Percentiles rank a stretch among this genome's conserved stretches.
phyloP scores from a whole-genome alignment of 1,140 invertebrate species.

The Temnothorax nylanderi region DNA sequence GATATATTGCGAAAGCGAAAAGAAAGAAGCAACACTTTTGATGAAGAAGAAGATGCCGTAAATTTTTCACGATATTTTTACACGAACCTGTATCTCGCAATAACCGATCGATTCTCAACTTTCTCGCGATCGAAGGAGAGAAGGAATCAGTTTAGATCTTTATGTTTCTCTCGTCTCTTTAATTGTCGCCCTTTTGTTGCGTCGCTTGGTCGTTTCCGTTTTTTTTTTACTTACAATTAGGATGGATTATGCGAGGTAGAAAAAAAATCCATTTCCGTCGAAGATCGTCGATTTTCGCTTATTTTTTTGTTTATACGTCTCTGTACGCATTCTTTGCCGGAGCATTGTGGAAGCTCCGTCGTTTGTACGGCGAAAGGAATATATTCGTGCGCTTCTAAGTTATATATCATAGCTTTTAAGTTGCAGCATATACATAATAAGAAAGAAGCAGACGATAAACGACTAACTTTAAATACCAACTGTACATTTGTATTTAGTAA shows the following conservation, averaged over 20 bases:
- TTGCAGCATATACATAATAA: slow-evolving; percentile 79
- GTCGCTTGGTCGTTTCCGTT: slow-evolving; percentile 55
- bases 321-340: slow-evolving; percentile 26
- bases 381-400: slow-evolving; percentile 53
- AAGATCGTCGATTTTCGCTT: slow-evolving; percentile 30
- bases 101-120: slow-evolving; percentile 42
- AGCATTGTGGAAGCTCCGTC: slow-evolving; percentile 64
- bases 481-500: slow-evolving; percentile 86
- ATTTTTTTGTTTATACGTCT: slow-evolving; percentile 31
- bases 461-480: slow-evolving; percentile 83
- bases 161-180: not conserved
- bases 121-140: slow-evolving; percentile 19
- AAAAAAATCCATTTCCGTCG: slow-evolving; percentile 17
- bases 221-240: slow-evolving; percentile 24
- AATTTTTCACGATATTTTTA: slow-evolving; percentile 53
- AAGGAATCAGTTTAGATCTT: not conserved
- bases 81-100: slow-evolving; percentile 47
- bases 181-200: slow-evolving; percentile 66
- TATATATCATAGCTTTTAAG: slow-evolving; percentile 78
- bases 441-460: slow-evolving; percentile 80
- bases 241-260: not conserved
- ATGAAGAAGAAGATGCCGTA: slow-evolving; percentile 37
- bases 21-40: slow-evolving; percentile 49
- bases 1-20: slow-evolving; percentile 50
- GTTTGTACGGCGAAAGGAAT: slow-evolving; percentile 46